Base-by-base conservation (phyloP, 2,797 vertebrate species). In the Clangula hyemalis region DNA sequence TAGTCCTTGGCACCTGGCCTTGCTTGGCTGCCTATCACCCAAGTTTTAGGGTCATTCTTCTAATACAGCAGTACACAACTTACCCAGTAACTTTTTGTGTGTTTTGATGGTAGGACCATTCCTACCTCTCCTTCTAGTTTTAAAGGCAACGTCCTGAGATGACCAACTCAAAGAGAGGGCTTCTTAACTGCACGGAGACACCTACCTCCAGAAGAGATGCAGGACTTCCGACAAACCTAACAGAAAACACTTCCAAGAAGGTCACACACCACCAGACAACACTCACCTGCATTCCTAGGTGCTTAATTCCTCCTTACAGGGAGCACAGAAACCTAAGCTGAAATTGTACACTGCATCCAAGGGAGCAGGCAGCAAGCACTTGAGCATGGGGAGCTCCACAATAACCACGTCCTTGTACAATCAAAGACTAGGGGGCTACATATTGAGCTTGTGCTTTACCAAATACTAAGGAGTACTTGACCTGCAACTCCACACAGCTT, bases 351-450 rank as follows among this genome's bases (percentile, higher is more conserved):
- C 25, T 39, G 19, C 49, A 85, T 27, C 32, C 38, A 69, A 53
- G 20, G 28, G 53, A 74, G 54, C 1, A 18, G 30, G 24, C 71
- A 84, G 28, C 15, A 86, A 75, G 47, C 12, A 36, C 49, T 58
- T 0, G 0, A 64, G 32, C 32, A 45, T 1, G 1, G 36, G 11
- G 39, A 93, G 38, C 25, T 80, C 72, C 54, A 41, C 53, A 71
- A 0, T 18, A 77, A 69, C 8, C 19, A 8, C 12, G 10, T 72
- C 65, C 58, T 69, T n/a, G 8, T 20, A 68, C 36, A 80, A 25
- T 18, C 28, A 28, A 80, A 45, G 19, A 49, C 45, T 9, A 80
- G 41, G 20, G 64, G 30, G 27, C 25, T 85, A 41, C 41, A 58
- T 0, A 80, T 28, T 77, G 70, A 80, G 49, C 28, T 36, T 51